Percentiles rank a stretch among this genome's conserved stretches.
Evolutionary conservation across 2,888 invertebrate genomes (phyloP).

Genomic region (Pseudococcus viburni): DNA sequence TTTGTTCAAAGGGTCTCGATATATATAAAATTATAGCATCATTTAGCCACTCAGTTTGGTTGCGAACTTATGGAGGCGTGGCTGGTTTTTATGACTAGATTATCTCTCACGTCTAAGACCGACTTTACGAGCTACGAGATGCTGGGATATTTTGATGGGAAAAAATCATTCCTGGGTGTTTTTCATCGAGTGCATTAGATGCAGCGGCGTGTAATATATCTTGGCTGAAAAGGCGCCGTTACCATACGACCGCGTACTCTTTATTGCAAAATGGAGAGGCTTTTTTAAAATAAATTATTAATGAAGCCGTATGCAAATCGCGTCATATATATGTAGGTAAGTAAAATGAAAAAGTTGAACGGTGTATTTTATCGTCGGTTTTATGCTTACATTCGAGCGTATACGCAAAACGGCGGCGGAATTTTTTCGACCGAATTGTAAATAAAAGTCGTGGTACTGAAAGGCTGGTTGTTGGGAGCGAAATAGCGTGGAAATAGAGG

Average conservation of each 20-base stretch:
- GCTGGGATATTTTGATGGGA: neutral
- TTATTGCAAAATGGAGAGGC: neutral
- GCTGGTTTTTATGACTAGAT: neutral
- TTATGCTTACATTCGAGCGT: neutral
- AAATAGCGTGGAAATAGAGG: neutral
- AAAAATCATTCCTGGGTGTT: neutral
- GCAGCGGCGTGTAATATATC: neutral
- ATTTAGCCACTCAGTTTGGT: neutral
- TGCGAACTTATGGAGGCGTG: neutral
- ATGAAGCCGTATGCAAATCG: slow-evolving; percentile 30
- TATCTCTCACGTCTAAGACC: neutral
- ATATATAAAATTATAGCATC: neutral
- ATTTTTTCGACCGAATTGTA: neutral
- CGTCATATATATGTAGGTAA: neutral
- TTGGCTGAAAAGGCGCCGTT: neutral
- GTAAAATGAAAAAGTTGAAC: neutral
- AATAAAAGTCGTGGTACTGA: neutral
- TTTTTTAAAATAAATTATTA: slow-evolving; percentile 19
- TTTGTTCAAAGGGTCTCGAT: neutral
- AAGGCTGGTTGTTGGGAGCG: neutral
- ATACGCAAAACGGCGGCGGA: neutral
- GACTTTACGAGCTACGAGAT: neutral
- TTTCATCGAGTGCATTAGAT: slow-evolving; percentile 3
- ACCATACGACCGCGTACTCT: neutral
- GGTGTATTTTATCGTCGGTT: neutral